Evolutionary conservation across 92 coral and sea anemone genomes (phyloP), one percentile per base, ranked within the genome.

Genomic region (Umimayanthus kanabou): DNA sequence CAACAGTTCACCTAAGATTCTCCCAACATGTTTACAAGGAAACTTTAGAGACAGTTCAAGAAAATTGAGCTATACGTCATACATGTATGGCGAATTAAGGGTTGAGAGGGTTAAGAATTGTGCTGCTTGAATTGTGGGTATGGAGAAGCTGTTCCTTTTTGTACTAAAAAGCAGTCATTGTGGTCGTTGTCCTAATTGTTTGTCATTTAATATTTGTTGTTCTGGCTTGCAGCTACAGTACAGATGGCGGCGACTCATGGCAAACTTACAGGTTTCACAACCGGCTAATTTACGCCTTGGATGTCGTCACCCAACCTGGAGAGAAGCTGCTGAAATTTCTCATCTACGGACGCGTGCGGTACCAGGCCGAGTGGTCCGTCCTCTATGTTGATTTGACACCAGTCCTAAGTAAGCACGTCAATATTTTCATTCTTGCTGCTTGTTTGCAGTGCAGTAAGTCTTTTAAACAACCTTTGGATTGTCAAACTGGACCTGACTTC

Each of bases 211-310:
- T 25, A 14, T 47, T 13, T 43, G 29, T 39, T 45, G 14, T 43
- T 20, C 26, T 20, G 73, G n/a, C 61, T 66, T 70, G 15, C 40
- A 83, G 87, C 23, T 83, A 83, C 42, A 83, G 65, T 16, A 20
- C 42, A 43, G 87, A 83, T 47, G 87, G 87, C 45, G 87, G 87
- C 16, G 87, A 83, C 8, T 3, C 42, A 2, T 83, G 87, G 87
- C 28, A 29, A 29, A 26, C 6, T 7, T 2, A 9, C 37, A 47
- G 26, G 77, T 42, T 83, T 39, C 20, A 42, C 65, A 29, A 16
- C 57, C 26, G 29, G 30, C 10, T 33, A 4, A 45, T 83, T 28
- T 73, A 73, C 18, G 57, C 67, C 43, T 16, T 5, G 67, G 87
- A 83, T 45, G 47, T 83, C 0, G 87, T 70, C 3, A 83, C 78